Evolutionary conservation across 2,888 invertebrate species (phyloP).

Genomic region (Criorhina ranunculi): DNA sequence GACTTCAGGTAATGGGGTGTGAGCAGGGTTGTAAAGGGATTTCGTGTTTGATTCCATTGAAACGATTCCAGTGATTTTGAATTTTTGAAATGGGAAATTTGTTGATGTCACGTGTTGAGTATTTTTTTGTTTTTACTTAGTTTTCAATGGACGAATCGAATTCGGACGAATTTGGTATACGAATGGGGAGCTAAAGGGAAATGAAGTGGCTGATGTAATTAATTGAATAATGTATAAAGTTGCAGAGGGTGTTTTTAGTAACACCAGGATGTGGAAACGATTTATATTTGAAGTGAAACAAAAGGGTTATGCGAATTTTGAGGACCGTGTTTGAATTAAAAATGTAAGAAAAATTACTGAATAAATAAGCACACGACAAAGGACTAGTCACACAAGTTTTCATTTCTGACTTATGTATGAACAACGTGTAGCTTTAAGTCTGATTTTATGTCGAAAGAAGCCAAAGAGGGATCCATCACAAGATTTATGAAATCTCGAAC

Average conservation of each 20-base stretch:
- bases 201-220: conserved; percentile 28
- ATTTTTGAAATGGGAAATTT: conserved; percentile 52
- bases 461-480: too few species aligned
- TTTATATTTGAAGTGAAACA: neutral
- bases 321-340: too few species aligned
- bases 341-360: too few species aligned
- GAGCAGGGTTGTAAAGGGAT: neutral
- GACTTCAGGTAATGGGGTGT: conserved; percentile 27
- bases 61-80: conserved; percentile 44
- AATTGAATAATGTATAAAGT: conserved; percentile 32
- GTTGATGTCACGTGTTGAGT: conserved; percentile 40
- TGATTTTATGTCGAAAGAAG: too few species aligned
- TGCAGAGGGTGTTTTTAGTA: neutral
- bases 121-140: conserved; percentile 7
- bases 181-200: neutral
- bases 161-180: neutral
- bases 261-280: neutral
- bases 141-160: conserved; percentile 27
- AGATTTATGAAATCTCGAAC: too few species aligned
- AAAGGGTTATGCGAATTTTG: conserved; percentile 9
- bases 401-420: too few species aligned
- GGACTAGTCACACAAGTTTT: too few species aligned
- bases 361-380: too few species aligned
- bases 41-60: conserved; percentile 32
- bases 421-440: too few species aligned